These are phyloP conservation scores for Candidula unifasciata DNA, from an alignment of 2,888 invertebrate genomes.

Conservation along the genomic window DNA sequence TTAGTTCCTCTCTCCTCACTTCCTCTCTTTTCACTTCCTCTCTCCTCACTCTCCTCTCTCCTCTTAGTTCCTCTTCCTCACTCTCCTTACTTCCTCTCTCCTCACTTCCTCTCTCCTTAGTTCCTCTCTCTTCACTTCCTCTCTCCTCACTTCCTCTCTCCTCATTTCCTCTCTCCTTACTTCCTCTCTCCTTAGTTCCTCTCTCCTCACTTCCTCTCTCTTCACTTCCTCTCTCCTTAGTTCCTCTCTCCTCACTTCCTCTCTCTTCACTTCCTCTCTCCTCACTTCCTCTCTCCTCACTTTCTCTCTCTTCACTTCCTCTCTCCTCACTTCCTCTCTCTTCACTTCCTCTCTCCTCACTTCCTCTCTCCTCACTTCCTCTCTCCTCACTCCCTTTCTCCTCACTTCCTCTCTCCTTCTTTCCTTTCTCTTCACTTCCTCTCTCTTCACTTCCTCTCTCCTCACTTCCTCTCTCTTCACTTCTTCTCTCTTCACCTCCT, in stretches of 20 bases:
- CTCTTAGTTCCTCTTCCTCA: neutral
- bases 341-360: neutral
- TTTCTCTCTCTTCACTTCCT: neutral
- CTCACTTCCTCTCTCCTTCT: neutral
- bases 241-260: neutral
- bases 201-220: neutral
- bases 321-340: neutral
- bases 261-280: neutral
- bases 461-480: neutral
- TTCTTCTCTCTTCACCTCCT: neutral
- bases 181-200: neutral
- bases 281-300: neutral
- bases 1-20: no score
- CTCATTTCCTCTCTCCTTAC: neutral
- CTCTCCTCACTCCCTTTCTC: neutral
- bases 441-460: neutral
- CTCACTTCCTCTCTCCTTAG: neutral
- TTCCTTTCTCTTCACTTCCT: neutral
- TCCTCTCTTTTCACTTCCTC: no score
- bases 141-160: conserved; percentile 10
- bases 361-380: neutral
- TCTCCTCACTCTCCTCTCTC: no score
- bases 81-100: neutral
- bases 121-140: neutral
- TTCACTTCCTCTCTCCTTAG: neutral